These are phyloP conservation scores for Hyposmocoma kahamanoa DNA, from an alignment of 1,140 invertebrate genomes.

Conservation along the genomic window DNA sequence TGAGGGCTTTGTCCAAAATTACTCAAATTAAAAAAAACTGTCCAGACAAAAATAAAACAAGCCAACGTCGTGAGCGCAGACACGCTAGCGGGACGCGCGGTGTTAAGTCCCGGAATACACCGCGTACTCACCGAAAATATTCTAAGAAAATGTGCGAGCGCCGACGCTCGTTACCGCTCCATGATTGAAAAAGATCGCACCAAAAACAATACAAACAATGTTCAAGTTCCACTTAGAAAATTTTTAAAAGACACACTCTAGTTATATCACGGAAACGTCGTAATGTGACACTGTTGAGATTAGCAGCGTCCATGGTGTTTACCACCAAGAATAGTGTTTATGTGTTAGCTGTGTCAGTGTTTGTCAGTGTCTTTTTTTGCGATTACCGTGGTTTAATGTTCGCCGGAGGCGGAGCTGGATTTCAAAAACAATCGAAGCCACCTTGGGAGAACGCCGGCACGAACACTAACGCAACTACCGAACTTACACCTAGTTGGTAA, in stretches of 20 bases:
- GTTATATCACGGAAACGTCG: background rate
- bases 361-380: slow-evolving; percentile 12
- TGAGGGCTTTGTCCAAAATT: slow-evolving; percentile 41
- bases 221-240: background rate
- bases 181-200: slow-evolving; percentile 30
- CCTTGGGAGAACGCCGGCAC: slow-evolving; percentile 46
- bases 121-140: slow-evolving; percentile 44
- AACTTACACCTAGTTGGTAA: slow-evolving; percentile 47
- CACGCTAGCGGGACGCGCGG: slow-evolving; percentile 24
- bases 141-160: slow-evolving; percentile 26
- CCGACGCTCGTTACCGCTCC: slow-evolving; percentile 14
- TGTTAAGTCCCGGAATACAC: slow-evolving; percentile 42
- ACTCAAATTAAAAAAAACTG: slow-evolving; percentile 53
- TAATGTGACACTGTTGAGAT: slow-evolving; percentile 3
- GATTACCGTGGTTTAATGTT: slow-evolving; percentile 33
- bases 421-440: slow-evolving; percentile 63
- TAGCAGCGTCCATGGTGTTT: background rate
- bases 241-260: too few species aligned
- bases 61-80: slow-evolving; percentile 37
- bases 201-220: slow-evolving; percentile 15
- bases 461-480: slow-evolving; percentile 22
- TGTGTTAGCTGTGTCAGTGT: slow-evolving; percentile 14
- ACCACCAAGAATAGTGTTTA: slow-evolving; percentile 7
- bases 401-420: slow-evolving; percentile 56
- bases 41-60: slow-evolving; percentile 59